Evolutionary conservation across 2,888 invertebrate species (phyloP).

Genomic region (Sepiola atlantica): DNA sequence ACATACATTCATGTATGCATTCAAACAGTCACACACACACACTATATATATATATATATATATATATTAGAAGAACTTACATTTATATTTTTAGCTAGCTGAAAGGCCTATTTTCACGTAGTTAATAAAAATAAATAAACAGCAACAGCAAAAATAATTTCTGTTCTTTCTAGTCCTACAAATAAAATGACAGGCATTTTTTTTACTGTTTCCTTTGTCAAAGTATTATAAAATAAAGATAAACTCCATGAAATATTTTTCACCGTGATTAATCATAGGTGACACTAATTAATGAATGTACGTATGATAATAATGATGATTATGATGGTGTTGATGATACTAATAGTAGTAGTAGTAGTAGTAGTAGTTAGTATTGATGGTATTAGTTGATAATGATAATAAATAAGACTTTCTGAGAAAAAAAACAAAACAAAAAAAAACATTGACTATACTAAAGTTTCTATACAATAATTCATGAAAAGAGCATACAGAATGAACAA

Average conservation of each 20-base stretch:
- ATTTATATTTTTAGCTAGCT: neutral
- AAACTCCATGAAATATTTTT: neutral
- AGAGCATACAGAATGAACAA: neutral
- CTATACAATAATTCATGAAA: neutral
- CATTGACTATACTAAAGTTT: neutral
- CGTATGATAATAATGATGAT: neutral
- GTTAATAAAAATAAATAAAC: neutral
- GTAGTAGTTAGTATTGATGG: neutral
- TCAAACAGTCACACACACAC: neutral
- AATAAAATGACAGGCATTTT: neutral
- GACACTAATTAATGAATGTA: neutral
- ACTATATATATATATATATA: neutral
- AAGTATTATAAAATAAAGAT: neutral
- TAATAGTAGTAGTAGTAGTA: neutral
- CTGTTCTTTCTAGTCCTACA: neutral
- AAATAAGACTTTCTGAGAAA: neutral
- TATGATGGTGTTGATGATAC: neutral
- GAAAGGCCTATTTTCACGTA: neutral
- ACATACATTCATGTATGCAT: neutral
- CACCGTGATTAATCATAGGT: neutral
- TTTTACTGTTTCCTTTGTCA: neutral
- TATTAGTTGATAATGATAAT: neutral
- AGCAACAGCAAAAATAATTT: neutral
- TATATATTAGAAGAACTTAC: neutral
- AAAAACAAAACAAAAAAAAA: conserved; percentile 32